phyloP scores from a whole-genome alignment of 2,113 vertebrate genomes.

The Limanda limanda region DNA sequence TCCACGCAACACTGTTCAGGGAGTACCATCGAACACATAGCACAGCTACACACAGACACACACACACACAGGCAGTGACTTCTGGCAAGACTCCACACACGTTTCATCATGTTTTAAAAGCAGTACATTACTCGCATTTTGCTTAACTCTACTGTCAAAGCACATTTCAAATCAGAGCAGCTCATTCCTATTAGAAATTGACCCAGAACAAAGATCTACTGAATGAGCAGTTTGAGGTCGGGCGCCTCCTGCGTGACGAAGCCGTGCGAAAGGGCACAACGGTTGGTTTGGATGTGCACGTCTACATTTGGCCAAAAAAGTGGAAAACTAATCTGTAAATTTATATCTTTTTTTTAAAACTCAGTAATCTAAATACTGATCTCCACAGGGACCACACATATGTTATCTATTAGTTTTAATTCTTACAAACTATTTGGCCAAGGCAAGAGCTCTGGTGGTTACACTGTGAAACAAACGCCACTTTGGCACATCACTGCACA shows the following conservation, averaged over 20 bases:
- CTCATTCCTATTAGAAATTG: constrained; percentile 7
- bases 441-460: constrained; percentile 37
- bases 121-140: constrained; percentile 24
- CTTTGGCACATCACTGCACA: constrained; percentile 76
- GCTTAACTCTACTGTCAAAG: constrained; percentile 25
- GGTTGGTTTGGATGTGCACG: constrained; percentile 28
- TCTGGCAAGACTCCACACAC: constrained; percentile 51
- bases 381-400: constrained; percentile 49
- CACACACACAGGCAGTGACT: constrained; percentile 65
- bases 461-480: constrained; percentile 36
- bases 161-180: constrained; percentile 43
- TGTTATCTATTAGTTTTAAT: constrained; percentile 25
- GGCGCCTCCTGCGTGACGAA: constrained; percentile 1
- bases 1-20: constrained; percentile 72
- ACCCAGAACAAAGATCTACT: constrained; percentile 14
- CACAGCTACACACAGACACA: constrained; percentile 61
- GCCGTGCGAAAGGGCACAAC: constrained; percentile 47
- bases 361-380: constrained; percentile 62
- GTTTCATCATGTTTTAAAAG: constrained; percentile 49
- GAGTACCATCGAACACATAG: constrained; percentile 73
- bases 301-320: constrained; percentile 34
- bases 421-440: constrained; percentile 35
- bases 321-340: constrained; percentile 16
- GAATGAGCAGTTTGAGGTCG: constrained; percentile 12
- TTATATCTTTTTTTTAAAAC: not conserved